Percentiles rank a stretch among this genome's conserved stretches.
phyloP scores from a whole-genome alignment of 2,113 vertebrate species.

The Sterna hirundo region DNA sequence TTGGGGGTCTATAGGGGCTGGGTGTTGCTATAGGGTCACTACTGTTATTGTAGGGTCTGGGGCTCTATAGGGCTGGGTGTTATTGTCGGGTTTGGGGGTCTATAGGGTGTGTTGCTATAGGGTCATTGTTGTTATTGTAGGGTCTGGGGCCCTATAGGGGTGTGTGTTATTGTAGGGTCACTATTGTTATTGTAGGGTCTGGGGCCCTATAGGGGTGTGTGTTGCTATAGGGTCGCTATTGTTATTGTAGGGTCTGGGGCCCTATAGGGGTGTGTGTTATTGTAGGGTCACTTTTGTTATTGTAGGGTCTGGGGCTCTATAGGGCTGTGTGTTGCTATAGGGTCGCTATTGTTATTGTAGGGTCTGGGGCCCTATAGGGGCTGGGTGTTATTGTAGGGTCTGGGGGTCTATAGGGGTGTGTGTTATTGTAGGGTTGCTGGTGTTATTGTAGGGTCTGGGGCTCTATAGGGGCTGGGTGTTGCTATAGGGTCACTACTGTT shows the following conservation, averaged over 20 bases:
- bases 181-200: not conserved
- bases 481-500: not conserved
- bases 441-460: not conserved
- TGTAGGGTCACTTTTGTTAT: not conserved
- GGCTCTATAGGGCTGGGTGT: not conserved
- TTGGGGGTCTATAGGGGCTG: accelerated
- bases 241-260: not conserved
- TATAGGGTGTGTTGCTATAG: too few relatives aligned
- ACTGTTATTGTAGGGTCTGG: not conserved
- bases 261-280: accelerated
- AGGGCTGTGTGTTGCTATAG: too few relatives aligned
- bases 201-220: too few relatives aligned
- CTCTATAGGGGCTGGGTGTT: not conserved
- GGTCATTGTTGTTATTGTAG: not conserved
- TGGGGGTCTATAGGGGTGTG: not conserved
- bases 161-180: not conserved
- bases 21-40: not conserved
- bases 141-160: accelerated
- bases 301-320: not conserved
- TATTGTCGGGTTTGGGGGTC: not conserved
- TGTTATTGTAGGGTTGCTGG: not conserved
- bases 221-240: too few relatives aligned
- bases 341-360: not conserved
- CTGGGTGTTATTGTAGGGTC: too few relatives aligned
- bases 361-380: not conserved